These are phyloP conservation scores for Quadriops clusia DNA, from an alignment of 2,888 invertebrate species.

Conservation along the genomic window DNA sequence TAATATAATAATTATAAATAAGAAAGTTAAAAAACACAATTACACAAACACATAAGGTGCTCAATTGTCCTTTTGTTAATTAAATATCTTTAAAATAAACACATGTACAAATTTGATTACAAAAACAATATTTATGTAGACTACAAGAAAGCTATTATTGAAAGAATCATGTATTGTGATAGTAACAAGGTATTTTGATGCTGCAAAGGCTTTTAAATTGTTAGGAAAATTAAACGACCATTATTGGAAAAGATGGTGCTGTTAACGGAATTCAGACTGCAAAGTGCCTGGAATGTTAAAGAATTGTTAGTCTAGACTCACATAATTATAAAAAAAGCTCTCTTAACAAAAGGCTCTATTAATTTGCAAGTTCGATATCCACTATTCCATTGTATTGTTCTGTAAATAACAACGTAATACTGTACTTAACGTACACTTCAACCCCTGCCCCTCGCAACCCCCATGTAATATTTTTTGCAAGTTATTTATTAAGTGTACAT, in stretches of 20 bases:
- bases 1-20: no score
- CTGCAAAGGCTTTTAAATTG: constrained; percentile 1
- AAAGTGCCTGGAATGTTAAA: constrained; percentile 32
- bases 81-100: no score
- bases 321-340: no score
- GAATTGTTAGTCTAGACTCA: constrained; percentile 16
- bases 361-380: no score
- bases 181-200: constrained; percentile 10
- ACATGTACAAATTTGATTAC: no score
- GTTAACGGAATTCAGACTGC: constrained; percentile 29
- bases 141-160: constrained; percentile 1
- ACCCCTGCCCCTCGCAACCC: not conserved
- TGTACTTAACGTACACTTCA: constrained; percentile 9
- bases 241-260: not conserved
- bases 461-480: constrained; percentile 19
- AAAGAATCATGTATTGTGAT: not conserved
- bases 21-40: no score
- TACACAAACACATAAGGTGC: no score
- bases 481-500: constrained; percentile 31
- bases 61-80: no score
- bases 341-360: no score
- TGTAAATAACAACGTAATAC: constrained; percentile 13
- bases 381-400: constrained; percentile 12
- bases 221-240: not conserved
- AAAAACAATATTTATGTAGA: no score